Conservation (phyloP, 1,140 invertebrate species). For the Leptinotarsa texana region DNA sequence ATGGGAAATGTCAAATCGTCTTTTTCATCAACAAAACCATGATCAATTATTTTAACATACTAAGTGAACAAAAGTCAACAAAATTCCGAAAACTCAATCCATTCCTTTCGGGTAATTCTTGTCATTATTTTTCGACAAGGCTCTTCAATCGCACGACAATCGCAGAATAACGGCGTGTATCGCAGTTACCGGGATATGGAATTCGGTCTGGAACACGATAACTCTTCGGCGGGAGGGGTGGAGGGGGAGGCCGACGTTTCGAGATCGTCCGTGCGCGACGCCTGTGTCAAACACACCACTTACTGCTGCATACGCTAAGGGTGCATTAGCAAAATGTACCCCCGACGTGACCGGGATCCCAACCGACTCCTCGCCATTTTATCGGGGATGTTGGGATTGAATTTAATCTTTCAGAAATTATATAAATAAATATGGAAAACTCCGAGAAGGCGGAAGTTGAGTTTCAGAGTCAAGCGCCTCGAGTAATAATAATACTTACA, state of each 20-base stretch:
- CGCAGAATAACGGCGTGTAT: constrained; percentile 5
- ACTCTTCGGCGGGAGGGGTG: neutral
- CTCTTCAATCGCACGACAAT: neutral
- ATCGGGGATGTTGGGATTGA: constrained; percentile 9
- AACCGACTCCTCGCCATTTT: neutral
- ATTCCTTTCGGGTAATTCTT: no score
- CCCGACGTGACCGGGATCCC: constrained; percentile 38
- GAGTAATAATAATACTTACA: no score
- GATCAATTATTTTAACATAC: no score
- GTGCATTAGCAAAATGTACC: constrained; percentile 48
- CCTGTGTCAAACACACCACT: constrained; percentile 48
- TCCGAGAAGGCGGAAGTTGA: neutral
- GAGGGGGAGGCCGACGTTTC: constrained; percentile 9
- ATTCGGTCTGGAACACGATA: constrained; percentile 24
- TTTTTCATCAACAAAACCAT: no score
- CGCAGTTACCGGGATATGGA: constrained; percentile 11
- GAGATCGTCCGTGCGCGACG: constrained; percentile 20
- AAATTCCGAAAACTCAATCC: no score
- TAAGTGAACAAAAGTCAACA: no score
- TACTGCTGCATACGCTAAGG: constrained; percentile 47
- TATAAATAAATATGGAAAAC: constrained; percentile 19
- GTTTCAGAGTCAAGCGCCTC: neutral
- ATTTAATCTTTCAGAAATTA: constrained; percentile 15
- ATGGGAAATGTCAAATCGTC: no score
- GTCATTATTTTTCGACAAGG: neutral